Conservation (phyloP, 2,888 invertebrate genomes). For the Craniophora ligustri region DNA sequence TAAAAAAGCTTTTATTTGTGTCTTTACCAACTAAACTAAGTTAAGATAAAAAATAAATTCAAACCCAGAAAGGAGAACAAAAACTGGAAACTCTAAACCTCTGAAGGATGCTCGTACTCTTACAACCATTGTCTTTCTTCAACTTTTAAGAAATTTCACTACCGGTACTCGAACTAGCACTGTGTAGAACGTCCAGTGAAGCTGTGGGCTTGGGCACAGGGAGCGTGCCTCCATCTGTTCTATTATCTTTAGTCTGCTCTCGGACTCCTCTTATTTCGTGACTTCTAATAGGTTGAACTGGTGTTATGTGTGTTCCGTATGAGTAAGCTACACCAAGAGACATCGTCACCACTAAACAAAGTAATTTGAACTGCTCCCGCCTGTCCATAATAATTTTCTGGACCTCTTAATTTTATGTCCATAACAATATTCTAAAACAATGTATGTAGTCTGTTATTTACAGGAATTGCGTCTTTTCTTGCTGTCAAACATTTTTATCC, state of each 20-base stretch:
- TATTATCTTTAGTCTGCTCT: constrained; percentile 53
- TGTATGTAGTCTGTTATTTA: neutral
- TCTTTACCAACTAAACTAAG: constrained; percentile 8
- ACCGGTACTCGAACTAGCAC: constrained; percentile 1
- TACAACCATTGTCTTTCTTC: constrained; percentile 14
- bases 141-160: constrained; percentile 22
- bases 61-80: constrained; percentile 6
- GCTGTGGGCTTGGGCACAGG: neutral
- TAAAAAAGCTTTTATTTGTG: constrained; percentile 16
- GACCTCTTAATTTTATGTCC: constrained; percentile 50
- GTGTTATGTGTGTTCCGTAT: constrained; percentile 65
- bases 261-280: neutral
- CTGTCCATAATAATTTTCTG: constrained; percentile 68
- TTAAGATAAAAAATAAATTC: constrained; percentile 6
- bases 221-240: constrained; percentile 56
- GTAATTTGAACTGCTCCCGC: constrained; percentile 70
- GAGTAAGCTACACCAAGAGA: constrained; percentile 72
- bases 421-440: constrained; percentile 53
- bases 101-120: constrained; percentile 16
- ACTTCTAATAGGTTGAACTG: constrained; percentile 27
- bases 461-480: constrained; percentile 16
- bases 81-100: neutral
- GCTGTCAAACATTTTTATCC: constrained; percentile 47
- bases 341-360: constrained; percentile 72
- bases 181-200: constrained; percentile 4